Evolutionary conservation across 2,888 invertebrate species (phyloP), one percentile per base, ranked within the genome.

Genomic region (Philaethria dido): DNA sequence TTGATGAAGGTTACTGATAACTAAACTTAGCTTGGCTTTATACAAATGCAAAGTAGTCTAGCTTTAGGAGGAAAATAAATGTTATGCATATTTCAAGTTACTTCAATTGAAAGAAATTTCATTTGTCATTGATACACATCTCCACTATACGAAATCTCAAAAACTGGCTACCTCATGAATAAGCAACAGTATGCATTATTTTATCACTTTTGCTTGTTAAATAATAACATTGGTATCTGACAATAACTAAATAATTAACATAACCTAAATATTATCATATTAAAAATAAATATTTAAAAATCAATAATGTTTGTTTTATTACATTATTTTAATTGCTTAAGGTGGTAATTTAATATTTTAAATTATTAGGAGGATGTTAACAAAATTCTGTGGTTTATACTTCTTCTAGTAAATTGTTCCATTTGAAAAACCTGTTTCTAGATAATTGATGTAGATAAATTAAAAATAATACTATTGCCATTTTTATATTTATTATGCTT

Each of bases 401-500:
- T 29, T 29, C 9, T 36, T 29, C 3, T 29, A 29, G 9, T 8
- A 36, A 36, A 36, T 36, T 1, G 1, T 36, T 36, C 2, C 22
- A 25, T 22, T 25, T 25, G 8, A 22, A n/a, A 39, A 6, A 9
- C 9, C 14, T 3, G 3, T 25, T 22, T 25, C 0, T 25, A 50
- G 25, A 0, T n/a, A 50, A 50, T 29, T 29, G 4, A 1, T n/a
- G 6, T n/a, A 29, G n/a, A 5, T 0, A 48, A 22, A 22, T 48
- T 50, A 8, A 0, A 50, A n/a, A 50, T 44, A 44, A 69, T 44
- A 45, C 29, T 57, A 61, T 62, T 59, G 18, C 18, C 52, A 74
- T 77, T 78, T 83, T 82, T 83, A 84, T 52, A 52, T 52, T 29
- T 16, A 45, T 83, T 82, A 84, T 80, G 81, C 78, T 88, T 89